These are phyloP conservation scores for Caenorhabditis drosophilae DNA, from an alignment of 2,888 invertebrate genomes.

Conservation along the genomic window DNA sequence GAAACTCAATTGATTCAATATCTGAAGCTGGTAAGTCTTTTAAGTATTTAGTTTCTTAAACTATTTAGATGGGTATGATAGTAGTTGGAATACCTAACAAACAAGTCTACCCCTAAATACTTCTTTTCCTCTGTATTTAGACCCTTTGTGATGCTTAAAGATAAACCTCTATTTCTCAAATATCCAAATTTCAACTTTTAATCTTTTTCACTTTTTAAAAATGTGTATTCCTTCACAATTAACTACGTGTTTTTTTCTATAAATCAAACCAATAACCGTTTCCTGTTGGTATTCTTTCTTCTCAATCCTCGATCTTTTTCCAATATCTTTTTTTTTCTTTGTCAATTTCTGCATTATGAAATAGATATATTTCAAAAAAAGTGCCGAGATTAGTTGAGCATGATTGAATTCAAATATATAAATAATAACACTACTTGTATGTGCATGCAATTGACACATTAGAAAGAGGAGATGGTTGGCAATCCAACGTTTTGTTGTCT, in stretches of 20 bases:
- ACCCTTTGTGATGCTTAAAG: conserved; percentile 35
- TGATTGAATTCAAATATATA: conserved; percentile 4
- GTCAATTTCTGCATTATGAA: too few relatives aligned
- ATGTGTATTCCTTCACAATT: neutral
- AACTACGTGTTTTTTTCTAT: too few relatives aligned
- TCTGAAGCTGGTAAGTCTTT: conserved; percentile 60
- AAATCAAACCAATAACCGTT: too few relatives aligned
- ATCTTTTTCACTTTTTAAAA: too few relatives aligned
- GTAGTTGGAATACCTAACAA: too few relatives aligned
- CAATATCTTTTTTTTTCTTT: conserved; percentile 6
- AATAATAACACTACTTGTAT: conserved; percentile 19
- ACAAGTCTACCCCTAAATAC: too few relatives aligned
- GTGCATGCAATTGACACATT: conserved; percentile 39
- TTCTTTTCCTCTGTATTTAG: conserved; percentile 24
- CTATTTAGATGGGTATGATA: too few relatives aligned
- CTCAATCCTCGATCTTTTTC: conserved; percentile 2
- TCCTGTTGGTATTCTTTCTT: too few relatives aligned
- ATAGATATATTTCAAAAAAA: neutral
- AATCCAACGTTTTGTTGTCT: too few relatives aligned
- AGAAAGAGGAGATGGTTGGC: too few relatives aligned
- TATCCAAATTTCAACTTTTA: neutral
- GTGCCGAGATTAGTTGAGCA: neutral
- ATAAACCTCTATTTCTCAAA: too few relatives aligned
- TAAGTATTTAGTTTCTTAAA: too few relatives aligned
- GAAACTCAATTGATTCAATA: conserved; percentile 54